Percentiles rank a stretch among this genome's conserved stretches.
Evolutionary conservation across 1,140 invertebrate genomes (phyloP).

Genomic region (Protaetia brevitarsis): DNA sequence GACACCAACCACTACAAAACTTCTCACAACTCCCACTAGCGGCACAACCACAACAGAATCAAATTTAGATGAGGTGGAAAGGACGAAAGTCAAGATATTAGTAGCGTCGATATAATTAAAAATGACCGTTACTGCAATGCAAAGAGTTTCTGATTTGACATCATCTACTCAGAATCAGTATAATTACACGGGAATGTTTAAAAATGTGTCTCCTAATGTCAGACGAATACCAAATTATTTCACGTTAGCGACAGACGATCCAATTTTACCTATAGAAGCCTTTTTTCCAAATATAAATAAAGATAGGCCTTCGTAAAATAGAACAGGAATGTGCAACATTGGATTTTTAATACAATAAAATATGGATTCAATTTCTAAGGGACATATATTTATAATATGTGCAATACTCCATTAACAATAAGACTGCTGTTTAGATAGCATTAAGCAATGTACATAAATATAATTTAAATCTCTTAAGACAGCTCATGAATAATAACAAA

Average conservation of each 20-base stretch:
- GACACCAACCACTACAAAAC: neutral
- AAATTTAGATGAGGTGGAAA: neutral
- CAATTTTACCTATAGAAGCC: conserved; percentile 60
- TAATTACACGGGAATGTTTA: conserved; percentile 57
- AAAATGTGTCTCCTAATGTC: conserved; percentile 47
- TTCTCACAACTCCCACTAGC: neutral
- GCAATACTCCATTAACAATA: no score
- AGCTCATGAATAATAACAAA: no score
- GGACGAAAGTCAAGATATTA: conserved; percentile 28
- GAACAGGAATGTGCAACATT: neutral
- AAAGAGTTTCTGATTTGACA: conserved; percentile 59
- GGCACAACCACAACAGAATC: neutral
- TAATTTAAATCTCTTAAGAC: no score
- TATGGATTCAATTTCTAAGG: no score
- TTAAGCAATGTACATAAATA: no score
- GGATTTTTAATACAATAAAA: neutral
- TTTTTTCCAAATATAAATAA: conserved; percentile 55
- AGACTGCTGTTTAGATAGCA: no score
- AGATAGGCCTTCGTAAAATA: neutral
- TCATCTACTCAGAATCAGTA: conserved; percentile 58
- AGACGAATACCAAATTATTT: conserved; percentile 58
- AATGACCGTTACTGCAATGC: conserved; percentile 45
- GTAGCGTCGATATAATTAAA: conserved; percentile 35
- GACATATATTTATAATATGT: no score
- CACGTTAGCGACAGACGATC: conserved; percentile 61